Evolutionary conservation across 2,888 invertebrate genomes (phyloP).

Genomic region (Smittia aterrima): DNA sequence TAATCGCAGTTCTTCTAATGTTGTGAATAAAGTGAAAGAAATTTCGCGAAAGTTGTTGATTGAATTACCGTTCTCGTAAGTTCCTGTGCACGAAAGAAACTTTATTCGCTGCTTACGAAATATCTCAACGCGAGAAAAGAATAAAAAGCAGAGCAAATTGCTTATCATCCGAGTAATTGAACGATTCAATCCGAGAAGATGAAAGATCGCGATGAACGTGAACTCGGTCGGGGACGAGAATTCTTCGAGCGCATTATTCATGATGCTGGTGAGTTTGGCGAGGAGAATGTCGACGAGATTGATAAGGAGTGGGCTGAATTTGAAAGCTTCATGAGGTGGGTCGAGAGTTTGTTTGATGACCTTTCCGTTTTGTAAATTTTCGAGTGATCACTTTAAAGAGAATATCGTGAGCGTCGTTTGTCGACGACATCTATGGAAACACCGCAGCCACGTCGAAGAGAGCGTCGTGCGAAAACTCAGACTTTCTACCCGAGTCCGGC

Average conservation of each 20-base stretch:
- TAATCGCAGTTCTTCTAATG: slow-evolving; percentile 23
- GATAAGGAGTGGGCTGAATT: slow-evolving; percentile 55
- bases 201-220: slow-evolving; percentile 37
- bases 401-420: slow-evolving; percentile 51
- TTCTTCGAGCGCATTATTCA: slow-evolving; percentile 49
- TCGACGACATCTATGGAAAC: slow-evolving; percentile 52
- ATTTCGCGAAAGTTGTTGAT: slow-evolving; percentile 35
- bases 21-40: slow-evolving; percentile 31
- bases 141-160: slow-evolving; percentile 11
- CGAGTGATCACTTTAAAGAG: slow-evolving; percentile 45
- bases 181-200: neutral
- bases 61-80: slow-evolving; percentile 33
- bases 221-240: slow-evolving; percentile 39
- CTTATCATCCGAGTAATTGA: neutral
- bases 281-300: slow-evolving; percentile 53
- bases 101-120: slow-evolving; percentile 2
- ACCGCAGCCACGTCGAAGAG: slow-evolving; percentile 49
- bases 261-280: slow-evolving; percentile 52
- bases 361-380: neutral
- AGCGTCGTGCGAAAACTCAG: slow-evolving; percentile 51
- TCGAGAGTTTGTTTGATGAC: neutral
- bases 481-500: slow-evolving; percentile 54
- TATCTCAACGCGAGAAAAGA: neutral
- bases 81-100: slow-evolving; percentile 31
- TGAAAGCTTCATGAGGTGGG: slow-evolving; percentile 47